phyloP scores from a whole-genome alignment of 2,888 invertebrate genomes.

The Lypha dubia region DNA sequence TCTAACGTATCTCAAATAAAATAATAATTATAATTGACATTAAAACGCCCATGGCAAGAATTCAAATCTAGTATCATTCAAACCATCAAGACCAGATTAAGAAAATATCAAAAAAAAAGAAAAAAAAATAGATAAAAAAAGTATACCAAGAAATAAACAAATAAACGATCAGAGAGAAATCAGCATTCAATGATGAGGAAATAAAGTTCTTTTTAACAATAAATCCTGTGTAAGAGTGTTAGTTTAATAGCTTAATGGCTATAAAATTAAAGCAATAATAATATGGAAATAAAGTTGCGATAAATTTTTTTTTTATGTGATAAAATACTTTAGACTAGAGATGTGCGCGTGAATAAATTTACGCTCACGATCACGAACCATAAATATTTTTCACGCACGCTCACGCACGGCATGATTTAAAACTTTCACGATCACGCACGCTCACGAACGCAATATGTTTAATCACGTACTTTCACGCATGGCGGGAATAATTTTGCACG shows the following conservation, averaged over 20 bases:
- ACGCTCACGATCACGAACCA: too few species aligned
- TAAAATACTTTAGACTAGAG: conserved; percentile 11
- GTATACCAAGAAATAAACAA: background rate
- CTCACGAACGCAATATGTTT: too few species aligned
- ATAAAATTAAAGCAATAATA: conserved; percentile 36
- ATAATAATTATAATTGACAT: conserved; percentile 40
- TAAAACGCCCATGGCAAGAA: conserved; percentile 34
- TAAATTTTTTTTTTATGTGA: background rate
- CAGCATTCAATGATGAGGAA: conserved; percentile 4
- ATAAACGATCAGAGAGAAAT: conserved; percentile 5
- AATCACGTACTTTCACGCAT: too few species aligned
- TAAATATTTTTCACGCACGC: too few species aligned
- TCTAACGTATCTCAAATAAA: background rate
- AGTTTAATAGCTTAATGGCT: conserved; percentile 40
- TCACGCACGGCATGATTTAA: too few species aligned
- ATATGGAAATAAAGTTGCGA: conserved; percentile 3
- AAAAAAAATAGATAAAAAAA: too few species aligned
- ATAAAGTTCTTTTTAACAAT: conserved; percentile 15
- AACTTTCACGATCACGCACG: too few species aligned
- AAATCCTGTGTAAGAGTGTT: conserved; percentile 22
- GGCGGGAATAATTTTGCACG: too few species aligned
- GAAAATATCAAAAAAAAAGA: conserved; percentile 11
- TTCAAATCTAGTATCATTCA: conserved; percentile 33
- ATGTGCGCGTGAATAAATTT: too few species aligned
- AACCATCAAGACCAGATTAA: conserved; percentile 33